Evolutionary conservation across 2,113 vertebrate genomes (phyloP).

Genomic region (Rostratula benghalensis): DNA sequence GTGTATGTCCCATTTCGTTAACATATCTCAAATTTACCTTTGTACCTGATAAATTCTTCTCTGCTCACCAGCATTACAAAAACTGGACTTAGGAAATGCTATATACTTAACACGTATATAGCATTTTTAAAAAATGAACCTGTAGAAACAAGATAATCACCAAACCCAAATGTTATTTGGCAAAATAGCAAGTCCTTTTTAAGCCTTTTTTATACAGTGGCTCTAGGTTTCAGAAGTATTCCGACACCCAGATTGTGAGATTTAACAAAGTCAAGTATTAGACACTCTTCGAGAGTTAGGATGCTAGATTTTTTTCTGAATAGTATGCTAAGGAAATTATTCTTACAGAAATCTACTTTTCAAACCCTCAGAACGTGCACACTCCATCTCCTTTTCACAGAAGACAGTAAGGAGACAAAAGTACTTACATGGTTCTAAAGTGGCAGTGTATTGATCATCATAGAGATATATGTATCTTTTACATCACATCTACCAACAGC

Average conservation of each 20-base stretch:
- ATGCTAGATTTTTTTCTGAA: neutral
- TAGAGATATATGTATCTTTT: neutral
- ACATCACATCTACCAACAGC: slow-evolving; percentile 2
- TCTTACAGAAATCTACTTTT: neutral
- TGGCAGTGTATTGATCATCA: neutral
- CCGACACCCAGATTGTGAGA: neutral
- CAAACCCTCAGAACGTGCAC: neutral
- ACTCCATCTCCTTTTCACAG: neutral
- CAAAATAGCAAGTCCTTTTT: neutral
- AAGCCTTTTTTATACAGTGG: neutral
- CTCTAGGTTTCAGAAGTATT: neutral
- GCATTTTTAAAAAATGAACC: neutral
- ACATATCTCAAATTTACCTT: neutral
- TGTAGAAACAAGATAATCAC: neutral
- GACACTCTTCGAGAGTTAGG: neutral
- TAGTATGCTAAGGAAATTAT: slow-evolving; percentile 11
- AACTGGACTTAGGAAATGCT: neutral
- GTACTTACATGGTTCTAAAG: neutral
- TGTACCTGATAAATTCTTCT: neutral
- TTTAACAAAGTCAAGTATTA: neutral
- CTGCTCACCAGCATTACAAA: neutral
- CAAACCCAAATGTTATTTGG: neutral
- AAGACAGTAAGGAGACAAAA: neutral
- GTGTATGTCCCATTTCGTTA: neutral
- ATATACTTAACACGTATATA: neutral